Conservation (phyloP, 2,888 invertebrate genomes). For the Drymonia ruficornis region DNA sequence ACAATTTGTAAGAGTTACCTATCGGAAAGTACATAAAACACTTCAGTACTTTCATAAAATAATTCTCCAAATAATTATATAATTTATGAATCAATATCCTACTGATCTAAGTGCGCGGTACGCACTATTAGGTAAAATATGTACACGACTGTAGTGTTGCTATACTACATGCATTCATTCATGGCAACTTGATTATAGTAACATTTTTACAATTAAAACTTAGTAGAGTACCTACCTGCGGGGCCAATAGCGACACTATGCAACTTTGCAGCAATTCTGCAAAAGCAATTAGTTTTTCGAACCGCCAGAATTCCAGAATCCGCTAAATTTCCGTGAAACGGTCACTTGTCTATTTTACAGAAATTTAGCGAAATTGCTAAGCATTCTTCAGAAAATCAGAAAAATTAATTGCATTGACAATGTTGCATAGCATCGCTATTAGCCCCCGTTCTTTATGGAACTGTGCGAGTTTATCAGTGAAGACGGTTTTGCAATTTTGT, state of each 20-base stretch:
- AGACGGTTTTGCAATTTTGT: slow-evolving; percentile 5
- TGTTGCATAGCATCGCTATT: too few relatives aligned
- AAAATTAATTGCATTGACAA: too few relatives aligned
- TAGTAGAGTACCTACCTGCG: slow-evolving; percentile 17
- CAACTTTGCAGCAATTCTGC: too few relatives aligned
- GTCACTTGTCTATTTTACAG: too few relatives aligned
- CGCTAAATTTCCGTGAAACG: too few relatives aligned
- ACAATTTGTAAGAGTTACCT: slow-evolving; percentile 37
- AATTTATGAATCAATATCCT: slow-evolving; percentile 42
- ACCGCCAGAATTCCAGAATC: too few relatives aligned
- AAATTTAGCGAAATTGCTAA: too few relatives aligned
- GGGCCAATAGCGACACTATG: too few relatives aligned
- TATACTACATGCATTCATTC: slow-evolving; percentile 41
- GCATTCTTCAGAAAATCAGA: too few relatives aligned
- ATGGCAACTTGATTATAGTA: slow-evolving; percentile 49
- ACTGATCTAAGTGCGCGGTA: slow-evolving; percentile 33
- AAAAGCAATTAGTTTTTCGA: too few relatives aligned
- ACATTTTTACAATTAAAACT: slow-evolving; percentile 36
- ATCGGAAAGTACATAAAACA: slow-evolving; percentile 34
- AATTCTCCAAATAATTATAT: slow-evolving; percentile 43
- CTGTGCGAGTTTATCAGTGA: slow-evolving; percentile 14
- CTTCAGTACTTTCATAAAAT: slow-evolving; percentile 35
- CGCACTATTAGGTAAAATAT: slow-evolving; percentile 53
- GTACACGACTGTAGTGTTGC: slow-evolving; percentile 52
- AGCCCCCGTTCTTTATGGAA: slow-evolving; percentile 17